These are phyloP conservation scores for Australoheros facetus DNA, from an alignment of 2,797 vertebrate species.

Conservation along the genomic window DNA sequence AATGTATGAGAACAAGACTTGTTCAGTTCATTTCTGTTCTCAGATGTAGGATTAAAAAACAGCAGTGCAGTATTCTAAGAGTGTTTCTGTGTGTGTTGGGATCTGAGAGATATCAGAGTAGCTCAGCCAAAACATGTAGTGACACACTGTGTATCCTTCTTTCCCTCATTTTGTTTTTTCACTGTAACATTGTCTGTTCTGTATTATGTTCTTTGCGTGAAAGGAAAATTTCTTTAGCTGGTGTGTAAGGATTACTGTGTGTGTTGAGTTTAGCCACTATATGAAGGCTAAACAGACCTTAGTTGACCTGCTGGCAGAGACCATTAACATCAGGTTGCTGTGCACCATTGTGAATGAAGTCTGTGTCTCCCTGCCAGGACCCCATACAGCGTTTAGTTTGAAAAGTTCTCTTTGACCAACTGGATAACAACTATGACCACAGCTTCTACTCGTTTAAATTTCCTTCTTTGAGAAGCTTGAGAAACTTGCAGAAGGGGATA, in stretches of 20 bases:
- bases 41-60: constrained; percentile 16
- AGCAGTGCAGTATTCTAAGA: neutral
- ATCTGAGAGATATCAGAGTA: constrained; percentile 15
- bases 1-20: neutral
- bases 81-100: neutral
- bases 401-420: constrained; percentile 14
- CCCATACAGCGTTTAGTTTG: neutral
- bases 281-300: constrained; percentile 20
- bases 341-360: constrained; percentile 14
- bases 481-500: neutral
- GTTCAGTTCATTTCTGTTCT: neutral
- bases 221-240: neutral
- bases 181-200: neutral
- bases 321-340: constrained; percentile 19
- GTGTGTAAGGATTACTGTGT: neutral
- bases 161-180: neutral
- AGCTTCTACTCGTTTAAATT: constrained; percentile 6
- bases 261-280: constrained; percentile 7
- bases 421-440: neutral
- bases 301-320: constrained; percentile 27
- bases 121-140: constrained; percentile 7
- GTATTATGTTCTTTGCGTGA: neutral
- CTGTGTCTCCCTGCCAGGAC: constrained; percentile 18
- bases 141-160: constrained; percentile 1
- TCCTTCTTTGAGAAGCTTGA: neutral